Evolutionary conservation across 64 coral and sea anemone species (phyloP).

Genomic region (Montipora capricornis): DNA sequence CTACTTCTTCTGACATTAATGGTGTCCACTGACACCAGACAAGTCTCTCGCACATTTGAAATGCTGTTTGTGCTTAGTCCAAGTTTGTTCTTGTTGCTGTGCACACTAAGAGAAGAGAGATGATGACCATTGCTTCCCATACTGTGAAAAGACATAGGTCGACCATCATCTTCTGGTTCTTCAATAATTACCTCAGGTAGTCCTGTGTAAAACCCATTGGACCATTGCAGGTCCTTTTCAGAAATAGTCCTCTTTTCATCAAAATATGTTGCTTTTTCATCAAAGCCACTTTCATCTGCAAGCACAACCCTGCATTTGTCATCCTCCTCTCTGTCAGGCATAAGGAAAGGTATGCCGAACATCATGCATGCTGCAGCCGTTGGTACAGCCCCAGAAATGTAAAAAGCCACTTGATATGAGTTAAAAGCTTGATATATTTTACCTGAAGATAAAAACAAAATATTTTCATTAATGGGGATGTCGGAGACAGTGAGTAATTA

Average conservation of each 20-base stretch:
- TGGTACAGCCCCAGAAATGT: slow-evolving; percentile 93
- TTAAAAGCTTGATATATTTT: slow-evolving; percentile 82
- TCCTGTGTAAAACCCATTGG: neutral
- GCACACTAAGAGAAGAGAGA: slow-evolving; percentile 27
- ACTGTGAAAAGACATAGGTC: slow-evolving; percentile 39
- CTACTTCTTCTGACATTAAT: slow-evolving; percentile 68
- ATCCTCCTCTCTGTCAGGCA: slow-evolving; percentile 84
- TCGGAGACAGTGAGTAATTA: neutral
- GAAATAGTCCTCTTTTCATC: slow-evolving; percentile 63
- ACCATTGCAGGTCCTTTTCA: neutral
- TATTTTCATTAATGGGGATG: neutral
- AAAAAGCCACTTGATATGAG: slow-evolving; percentile 91
- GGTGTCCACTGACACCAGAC: slow-evolving; percentile 74
- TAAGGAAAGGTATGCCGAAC: slow-evolving; percentile 95
- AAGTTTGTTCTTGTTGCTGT: slow-evolving; percentile 47
- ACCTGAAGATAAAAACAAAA: slow-evolving; percentile 35
- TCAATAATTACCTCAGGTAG: slow-evolving; percentile 29
- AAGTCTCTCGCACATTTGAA: slow-evolving; percentile 76
- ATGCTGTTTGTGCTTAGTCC: slow-evolving; percentile 55
- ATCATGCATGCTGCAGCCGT: slow-evolving; percentile 87
- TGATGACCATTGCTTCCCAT: slow-evolving; percentile 56
- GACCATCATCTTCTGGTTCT: slow-evolving; percentile 37
- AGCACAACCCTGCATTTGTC: slow-evolving; percentile 40
- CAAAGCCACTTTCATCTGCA: slow-evolving; percentile 21
- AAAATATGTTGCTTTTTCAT: slow-evolving; percentile 76